Conservation (phyloP, 2,888 invertebrate genomes). For the Sarcophaga carnaria region DNA sequence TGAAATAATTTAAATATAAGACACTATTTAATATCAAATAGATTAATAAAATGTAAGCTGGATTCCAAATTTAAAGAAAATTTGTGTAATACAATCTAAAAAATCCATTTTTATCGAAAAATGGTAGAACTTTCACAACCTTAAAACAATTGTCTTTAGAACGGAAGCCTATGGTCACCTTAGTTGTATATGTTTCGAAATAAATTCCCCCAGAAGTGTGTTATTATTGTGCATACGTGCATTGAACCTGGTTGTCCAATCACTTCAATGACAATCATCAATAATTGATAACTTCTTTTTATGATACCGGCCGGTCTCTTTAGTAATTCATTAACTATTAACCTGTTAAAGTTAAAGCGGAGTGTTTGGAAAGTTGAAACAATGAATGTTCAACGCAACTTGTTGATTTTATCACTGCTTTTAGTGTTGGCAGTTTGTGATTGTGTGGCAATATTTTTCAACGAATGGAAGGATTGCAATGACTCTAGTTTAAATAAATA, state of each 20-base stretch:
- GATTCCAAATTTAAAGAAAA: too few species aligned
- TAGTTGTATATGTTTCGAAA: not conserved
- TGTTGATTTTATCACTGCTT: conserved; percentile 33
- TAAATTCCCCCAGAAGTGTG: not conserved
- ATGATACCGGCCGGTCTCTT: not conserved
- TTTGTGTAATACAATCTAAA: too few species aligned
- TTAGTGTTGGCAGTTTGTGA: conserved; percentile 4
- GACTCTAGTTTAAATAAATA: conserved; percentile 47
- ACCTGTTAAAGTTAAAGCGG: not conserved
- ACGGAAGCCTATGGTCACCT: too few species aligned
- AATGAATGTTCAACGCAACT: conserved; percentile 33
- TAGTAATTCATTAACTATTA: not conserved
- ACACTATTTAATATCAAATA: too few species aligned
- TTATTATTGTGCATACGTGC: conserved; percentile 30
- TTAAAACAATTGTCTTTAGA: too few species aligned
- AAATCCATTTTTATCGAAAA: too few species aligned
- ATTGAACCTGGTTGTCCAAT: conserved; percentile 42
- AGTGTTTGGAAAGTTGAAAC: not conserved
- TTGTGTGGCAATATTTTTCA: conserved; percentile 43
- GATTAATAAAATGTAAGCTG: too few species aligned
- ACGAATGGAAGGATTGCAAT: conserved; percentile 49
- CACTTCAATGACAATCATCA: conserved; percentile 21
- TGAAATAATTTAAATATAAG: too few species aligned
- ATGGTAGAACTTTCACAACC: too few species aligned
- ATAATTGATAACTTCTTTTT: conserved; percentile 16